A percentile compares a stretch with the other conserved stretches of the same genome.
Evolutionary conservation across 2,888 invertebrate genomes (phyloP).

Genomic region (Chrysotoxum bicinctum): DNA sequence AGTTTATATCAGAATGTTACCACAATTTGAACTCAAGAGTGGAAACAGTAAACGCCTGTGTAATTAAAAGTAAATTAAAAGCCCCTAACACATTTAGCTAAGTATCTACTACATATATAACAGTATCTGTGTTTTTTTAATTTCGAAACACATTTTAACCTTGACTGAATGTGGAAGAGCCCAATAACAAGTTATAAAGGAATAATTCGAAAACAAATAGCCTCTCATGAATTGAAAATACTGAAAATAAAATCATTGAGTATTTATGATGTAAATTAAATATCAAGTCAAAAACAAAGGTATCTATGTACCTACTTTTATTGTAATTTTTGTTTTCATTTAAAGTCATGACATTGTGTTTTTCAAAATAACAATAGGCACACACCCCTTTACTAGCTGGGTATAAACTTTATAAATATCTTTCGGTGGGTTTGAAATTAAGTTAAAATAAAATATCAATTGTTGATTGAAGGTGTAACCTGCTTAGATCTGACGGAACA

Average conservation of each 20-base stretch:
- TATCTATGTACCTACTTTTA: not conserved
- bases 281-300: not conserved
- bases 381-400: too few species aligned
- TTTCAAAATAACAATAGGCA: not conserved
- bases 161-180: not conserved
- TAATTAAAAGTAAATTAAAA: slow-evolving; percentile 10
- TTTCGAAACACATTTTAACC: not conserved
- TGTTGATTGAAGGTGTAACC: not conserved
- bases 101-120: not conserved
- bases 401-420: not conserved
- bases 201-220: not conserved
- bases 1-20: slow-evolving; percentile 13
- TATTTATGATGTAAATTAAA: not conserved
- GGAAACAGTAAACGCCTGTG: not conserved
- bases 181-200: not conserved
- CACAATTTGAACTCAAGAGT: slow-evolving; percentile 14
- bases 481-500: too few species aligned
- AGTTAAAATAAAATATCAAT: not conserved
- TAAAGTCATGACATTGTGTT: not conserved
- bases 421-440: not conserved
- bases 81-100: not conserved
- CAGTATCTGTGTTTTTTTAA: not conserved
- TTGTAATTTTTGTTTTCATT: not conserved
- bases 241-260: not conserved
- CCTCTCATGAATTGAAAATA: not conserved